Conservation (phyloP, 2,888 invertebrate species). For the Lepetodrilus schrolli region DNA sequence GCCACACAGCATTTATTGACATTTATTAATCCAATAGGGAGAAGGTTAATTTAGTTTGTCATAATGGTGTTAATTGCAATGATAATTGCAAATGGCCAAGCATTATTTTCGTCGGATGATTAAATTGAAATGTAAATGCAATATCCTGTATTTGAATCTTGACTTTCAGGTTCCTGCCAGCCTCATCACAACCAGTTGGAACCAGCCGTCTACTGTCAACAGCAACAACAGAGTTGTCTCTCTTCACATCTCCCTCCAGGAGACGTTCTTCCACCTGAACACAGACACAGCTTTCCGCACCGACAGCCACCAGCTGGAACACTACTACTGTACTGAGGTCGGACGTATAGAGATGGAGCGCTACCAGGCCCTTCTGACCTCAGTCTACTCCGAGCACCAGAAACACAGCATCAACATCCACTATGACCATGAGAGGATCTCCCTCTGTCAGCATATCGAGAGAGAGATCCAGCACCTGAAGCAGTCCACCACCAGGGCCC, state of each 20-base stretch:
- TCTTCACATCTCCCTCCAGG: constrained; percentile 43
- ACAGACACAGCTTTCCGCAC: constrained; percentile 43
- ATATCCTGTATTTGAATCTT: too few species aligned
- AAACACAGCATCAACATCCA: constrained; percentile 50
- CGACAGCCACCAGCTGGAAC: constrained; percentile 49
- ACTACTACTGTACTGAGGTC: constrained; percentile 51
- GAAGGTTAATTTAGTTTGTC: too few species aligned
- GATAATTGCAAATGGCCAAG: too few species aligned
- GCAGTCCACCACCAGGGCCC: neutral
- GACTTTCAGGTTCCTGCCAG: constrained; percentile 55
- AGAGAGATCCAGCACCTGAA: constrained; percentile 9
- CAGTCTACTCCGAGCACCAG: constrained; percentile 41
- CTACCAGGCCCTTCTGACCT: constrained; percentile 50
- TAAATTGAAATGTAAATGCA: too few species aligned
- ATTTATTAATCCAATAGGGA: too few species aligned
- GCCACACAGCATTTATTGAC: too few species aligned
- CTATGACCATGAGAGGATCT: constrained; percentile 53
- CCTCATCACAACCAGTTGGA: constrained; percentile 56
- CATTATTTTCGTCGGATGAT: too few species aligned
- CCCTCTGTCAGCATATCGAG: constrained; percentile 30
- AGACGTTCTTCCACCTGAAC: constrained; percentile 47
- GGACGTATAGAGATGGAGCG: constrained; percentile 54
- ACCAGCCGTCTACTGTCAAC: constrained; percentile 34
- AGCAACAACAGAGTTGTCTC: constrained; percentile 26
- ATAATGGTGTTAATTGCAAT: too few species aligned